Evolutionary conservation across 2,797 vertebrate species (phyloP).

Genomic region (Siniperca scherzeri): DNA sequence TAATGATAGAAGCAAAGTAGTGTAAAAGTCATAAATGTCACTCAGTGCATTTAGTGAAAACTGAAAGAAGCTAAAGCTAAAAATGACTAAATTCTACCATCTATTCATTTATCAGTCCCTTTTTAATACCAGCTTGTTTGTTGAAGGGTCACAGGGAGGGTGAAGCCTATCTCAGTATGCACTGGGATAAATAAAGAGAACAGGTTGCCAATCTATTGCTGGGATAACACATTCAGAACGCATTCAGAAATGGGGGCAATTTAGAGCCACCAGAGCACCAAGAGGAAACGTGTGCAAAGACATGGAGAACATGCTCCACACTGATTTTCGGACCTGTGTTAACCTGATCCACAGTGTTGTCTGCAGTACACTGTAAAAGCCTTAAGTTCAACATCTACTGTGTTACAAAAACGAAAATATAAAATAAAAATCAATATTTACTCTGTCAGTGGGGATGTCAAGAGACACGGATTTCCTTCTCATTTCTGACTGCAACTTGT

Average conservation of each 20-base stretch:
- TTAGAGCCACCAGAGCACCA: neutral
- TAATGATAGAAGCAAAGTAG: slow-evolving; percentile 34
- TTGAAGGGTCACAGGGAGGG: neutral
- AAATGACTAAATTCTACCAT: neutral
- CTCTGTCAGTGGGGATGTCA: slow-evolving; percentile 23
- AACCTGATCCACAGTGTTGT: no score
- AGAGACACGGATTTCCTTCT: slow-evolving; percentile 35
- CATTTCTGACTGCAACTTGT: slow-evolving; percentile 39
- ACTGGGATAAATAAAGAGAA: slow-evolving; percentile 18
- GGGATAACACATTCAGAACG: neutral
- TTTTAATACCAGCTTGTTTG: neutral
- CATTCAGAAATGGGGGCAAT: slow-evolving; percentile 6
- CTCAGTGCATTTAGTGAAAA: slow-evolving; percentile 43
- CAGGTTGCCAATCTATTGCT: neutral
- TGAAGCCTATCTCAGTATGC: neutral
- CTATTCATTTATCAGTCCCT: slow-evolving; percentile 1
- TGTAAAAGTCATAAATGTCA: slow-evolving; percentile 55
- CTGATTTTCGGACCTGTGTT: no score
- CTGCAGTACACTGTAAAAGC: neutral
- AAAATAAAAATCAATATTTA: slow-evolving; percentile 38
- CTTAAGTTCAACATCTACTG: neutral
- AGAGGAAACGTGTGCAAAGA: neutral
- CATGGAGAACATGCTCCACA: neutral
- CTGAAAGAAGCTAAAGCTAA: neutral
- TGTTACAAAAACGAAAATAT: neutral